A percentile compares a stretch with the other conserved stretches of the same genome.
These are phyloP conservation scores for Luffia ferchaultella DNA, from an alignment of 2,888 invertebrate genomes.

Conservation along the genomic window DNA sequence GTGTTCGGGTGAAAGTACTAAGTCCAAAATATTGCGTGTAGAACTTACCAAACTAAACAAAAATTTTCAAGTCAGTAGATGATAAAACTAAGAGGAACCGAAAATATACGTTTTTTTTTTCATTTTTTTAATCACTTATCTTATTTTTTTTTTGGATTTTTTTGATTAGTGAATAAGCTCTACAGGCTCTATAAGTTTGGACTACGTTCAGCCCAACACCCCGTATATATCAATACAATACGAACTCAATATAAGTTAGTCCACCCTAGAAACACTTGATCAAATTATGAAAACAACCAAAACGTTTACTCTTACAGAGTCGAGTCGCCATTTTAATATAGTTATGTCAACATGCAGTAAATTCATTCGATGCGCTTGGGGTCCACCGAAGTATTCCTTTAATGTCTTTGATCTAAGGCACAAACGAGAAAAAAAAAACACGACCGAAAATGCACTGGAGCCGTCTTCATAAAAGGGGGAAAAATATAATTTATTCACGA, in stretches of 20 bases:
- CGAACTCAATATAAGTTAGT: too few relatives aligned
- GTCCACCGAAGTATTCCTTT: constrained; percentile 52
- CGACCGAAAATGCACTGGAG: constrained; percentile 61
- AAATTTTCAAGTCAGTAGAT: neutral
- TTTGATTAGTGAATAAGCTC: too few relatives aligned
- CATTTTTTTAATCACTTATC: neutral
- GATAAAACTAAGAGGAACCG: neutral
- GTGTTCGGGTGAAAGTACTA: too few relatives aligned
- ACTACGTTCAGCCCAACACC: too few relatives aligned
- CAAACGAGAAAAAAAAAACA: constrained; percentile 46
- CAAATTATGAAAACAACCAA: too few relatives aligned
- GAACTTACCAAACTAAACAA: too few relatives aligned
- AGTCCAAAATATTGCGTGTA: too few relatives aligned
- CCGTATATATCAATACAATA: too few relatives aligned
- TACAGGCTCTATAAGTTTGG: too few relatives aligned
- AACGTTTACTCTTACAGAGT: too few relatives aligned
- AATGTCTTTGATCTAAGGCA: constrained; percentile 53
- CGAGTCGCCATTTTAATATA: neutral
- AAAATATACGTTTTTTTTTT: neutral
- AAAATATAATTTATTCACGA: constrained; percentile 66
- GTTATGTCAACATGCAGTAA: neutral
- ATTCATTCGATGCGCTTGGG: constrained; percentile 36
- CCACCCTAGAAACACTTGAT: too few relatives aligned
- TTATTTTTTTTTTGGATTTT: too few relatives aligned
- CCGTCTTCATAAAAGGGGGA: constrained; percentile 62